phyloP scores from a whole-genome alignment of 2,797 vertebrate genomes.

The Peromyscus melanophrys region DNA sequence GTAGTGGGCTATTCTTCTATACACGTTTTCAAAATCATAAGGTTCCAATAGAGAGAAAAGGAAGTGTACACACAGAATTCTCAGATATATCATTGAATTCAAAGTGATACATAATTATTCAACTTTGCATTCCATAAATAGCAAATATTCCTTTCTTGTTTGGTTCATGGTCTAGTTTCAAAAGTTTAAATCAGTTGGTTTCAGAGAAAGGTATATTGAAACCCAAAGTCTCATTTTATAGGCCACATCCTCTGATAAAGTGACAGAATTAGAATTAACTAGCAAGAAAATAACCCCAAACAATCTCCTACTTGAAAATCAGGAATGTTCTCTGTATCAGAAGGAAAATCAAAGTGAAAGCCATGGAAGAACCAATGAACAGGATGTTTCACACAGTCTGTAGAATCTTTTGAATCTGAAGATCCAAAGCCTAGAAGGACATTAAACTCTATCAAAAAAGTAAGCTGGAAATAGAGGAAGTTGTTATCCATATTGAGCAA shows the following conservation, averaged over 20 bases:
- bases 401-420: background rate
- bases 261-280: constrained; percentile 15
- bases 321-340: constrained; percentile 5
- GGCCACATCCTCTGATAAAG: constrained; percentile 11
- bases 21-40: constrained; percentile 8
- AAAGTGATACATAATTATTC: background rate
- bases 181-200: constrained; percentile 28
- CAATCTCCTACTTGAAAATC: constrained; percentile 22
- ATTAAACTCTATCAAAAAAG: background rate
- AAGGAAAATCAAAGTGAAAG: background rate
- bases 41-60: constrained; percentile 3
- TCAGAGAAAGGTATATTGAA: constrained; percentile 23
- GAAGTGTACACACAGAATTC: background rate
- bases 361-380: background rate
- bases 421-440: background rate
- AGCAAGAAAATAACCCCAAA: constrained; percentile 51
- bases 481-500: background rate
- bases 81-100: constrained; percentile 10
- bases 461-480: background rate
- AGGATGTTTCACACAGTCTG: background rate
- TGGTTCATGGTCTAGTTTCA: constrained; percentile 24
- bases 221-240: constrained; percentile 33
- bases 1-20: background rate
- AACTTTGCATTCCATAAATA: constrained; percentile 12
- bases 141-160: constrained; percentile 57